phyloP scores from a whole-genome alignment of 2,888 invertebrate species.

The Achlya flavicornis region DNA sequence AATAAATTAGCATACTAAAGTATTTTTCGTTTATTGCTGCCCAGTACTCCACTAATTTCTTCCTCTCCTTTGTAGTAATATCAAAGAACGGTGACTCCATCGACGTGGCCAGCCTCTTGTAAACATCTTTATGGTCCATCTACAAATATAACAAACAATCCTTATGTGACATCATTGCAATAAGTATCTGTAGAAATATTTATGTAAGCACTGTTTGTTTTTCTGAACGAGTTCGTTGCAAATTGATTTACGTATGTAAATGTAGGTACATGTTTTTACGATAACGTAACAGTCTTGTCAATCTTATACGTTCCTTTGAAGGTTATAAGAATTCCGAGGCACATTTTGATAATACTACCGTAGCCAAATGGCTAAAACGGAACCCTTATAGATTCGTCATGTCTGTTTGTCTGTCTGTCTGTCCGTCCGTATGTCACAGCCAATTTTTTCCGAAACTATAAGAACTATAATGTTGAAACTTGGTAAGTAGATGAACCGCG shows the following conservation, averaged over 20 bases:
- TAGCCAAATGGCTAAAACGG: no score
- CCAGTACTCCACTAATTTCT: constrained; percentile 55
- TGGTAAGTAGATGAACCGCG: no score
- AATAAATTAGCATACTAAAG: constrained; percentile 48
- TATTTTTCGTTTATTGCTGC: constrained; percentile 49
- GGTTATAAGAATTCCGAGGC: no score
- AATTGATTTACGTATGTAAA: constrained; percentile 6
- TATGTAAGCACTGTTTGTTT: constrained; percentile 1
- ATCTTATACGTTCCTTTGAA: no score
- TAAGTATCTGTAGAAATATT: neutral
- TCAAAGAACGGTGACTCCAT: constrained; percentile 66
- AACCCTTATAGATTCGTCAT: no score
- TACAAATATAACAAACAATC: constrained; percentile 31
- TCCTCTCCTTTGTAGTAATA: constrained; percentile 50
- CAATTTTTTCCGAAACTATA: no score
- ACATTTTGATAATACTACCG: no score
- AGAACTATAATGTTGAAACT: no score
- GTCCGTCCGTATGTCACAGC: no score
- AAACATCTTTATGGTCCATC: constrained; percentile 53
- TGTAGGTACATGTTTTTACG: neutral
- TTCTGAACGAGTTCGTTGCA: neutral
- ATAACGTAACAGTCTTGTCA: neutral
- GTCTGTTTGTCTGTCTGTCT: no score
- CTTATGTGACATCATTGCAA: neutral
- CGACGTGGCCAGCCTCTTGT: constrained; percentile 54